Percentiles rank a stretch among this genome's conserved stretches.
Conservation (phyloP, 2,888 invertebrate species). For the Netelia melanura region DNA sequence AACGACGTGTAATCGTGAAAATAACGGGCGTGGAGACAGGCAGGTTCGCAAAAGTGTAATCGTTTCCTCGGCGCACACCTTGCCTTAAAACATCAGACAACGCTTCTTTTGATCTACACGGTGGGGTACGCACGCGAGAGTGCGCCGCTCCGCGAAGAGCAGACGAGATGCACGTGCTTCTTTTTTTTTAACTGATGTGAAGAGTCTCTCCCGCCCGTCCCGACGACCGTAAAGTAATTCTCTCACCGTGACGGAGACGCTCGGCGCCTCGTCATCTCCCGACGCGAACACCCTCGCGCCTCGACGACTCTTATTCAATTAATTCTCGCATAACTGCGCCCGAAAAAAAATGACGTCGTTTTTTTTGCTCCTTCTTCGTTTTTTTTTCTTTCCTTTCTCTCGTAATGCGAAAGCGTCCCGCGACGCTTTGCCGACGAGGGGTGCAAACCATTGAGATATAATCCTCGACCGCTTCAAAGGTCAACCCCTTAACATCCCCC, state of each 20-base stretch:
- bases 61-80: constrained; percentile 9
- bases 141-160: constrained; percentile 55
- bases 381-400: not conserved
- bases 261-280: constrained; percentile 21
- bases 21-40: constrained; percentile 5
- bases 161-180: constrained; percentile 43
- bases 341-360: constrained; percentile 69
- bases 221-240: constrained; percentile 41
- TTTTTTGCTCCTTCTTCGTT: not conserved
- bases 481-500: constrained; percentile 62
- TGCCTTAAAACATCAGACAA: constrained; percentile 23
- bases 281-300: constrained; percentile 44
- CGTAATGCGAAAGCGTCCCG: constrained; percentile 22
- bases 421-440: constrained; percentile 29
- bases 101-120: constrained; percentile 55
- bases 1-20: not conserved
- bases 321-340: constrained; percentile 75
- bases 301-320: constrained; percentile 78
- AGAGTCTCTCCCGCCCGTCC: constrained; percentile 8
- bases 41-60: constrained; percentile 16
- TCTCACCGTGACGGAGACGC: constrained; percentile 42
- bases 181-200: constrained; percentile 5
- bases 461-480: constrained; percentile 65
- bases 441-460: constrained; percentile 56
- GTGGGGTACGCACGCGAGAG: constrained; percentile 61